phyloP scores from a whole-genome alignment of 2,888 invertebrate species.

The Tyria jacobaeae region DNA sequence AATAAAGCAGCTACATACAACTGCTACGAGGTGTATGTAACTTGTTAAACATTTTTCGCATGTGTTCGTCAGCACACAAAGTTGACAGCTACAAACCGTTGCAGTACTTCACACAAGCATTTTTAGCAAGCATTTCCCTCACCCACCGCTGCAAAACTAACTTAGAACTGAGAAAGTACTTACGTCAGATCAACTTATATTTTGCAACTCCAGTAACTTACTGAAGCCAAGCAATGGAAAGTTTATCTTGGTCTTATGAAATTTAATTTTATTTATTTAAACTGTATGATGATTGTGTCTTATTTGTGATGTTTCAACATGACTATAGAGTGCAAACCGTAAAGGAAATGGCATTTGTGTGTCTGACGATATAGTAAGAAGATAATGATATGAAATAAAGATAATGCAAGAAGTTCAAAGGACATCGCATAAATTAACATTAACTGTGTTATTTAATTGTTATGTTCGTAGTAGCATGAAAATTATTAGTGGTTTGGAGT shows the following conservation, averaged over 20 bases:
- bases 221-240: constrained; percentile 24
- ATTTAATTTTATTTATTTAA: constrained; percentile 1
- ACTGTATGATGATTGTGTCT: background rate
- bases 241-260: constrained; percentile 38
- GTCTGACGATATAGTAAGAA: too few relatives aligned
- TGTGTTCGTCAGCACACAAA: background rate
- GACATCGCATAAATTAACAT: too few relatives aligned
- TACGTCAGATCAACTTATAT: constrained; percentile 45
- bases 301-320: background rate
- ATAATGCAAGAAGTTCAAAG: too few relatives aligned
- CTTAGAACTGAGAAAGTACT: constrained; percentile 29
- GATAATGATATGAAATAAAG: too few relatives aligned
- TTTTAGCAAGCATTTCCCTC: constrained; percentile 29
- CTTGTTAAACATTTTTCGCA: background rate
- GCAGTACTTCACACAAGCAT: constrained; percentile 33
- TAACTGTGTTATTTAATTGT: too few relatives aligned
- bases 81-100: constrained; percentile 27
- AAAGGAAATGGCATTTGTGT: too few relatives aligned
- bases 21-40: background rate
- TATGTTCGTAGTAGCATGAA: too few relatives aligned
- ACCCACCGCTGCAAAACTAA: constrained; percentile 33
- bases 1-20: background rate
- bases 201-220: constrained; percentile 39
- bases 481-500: too few relatives aligned
- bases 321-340: too few relatives aligned